Evolutionary conservation across 1,140 invertebrate genomes (phyloP).

Genomic region (Musca domestica): DNA sequence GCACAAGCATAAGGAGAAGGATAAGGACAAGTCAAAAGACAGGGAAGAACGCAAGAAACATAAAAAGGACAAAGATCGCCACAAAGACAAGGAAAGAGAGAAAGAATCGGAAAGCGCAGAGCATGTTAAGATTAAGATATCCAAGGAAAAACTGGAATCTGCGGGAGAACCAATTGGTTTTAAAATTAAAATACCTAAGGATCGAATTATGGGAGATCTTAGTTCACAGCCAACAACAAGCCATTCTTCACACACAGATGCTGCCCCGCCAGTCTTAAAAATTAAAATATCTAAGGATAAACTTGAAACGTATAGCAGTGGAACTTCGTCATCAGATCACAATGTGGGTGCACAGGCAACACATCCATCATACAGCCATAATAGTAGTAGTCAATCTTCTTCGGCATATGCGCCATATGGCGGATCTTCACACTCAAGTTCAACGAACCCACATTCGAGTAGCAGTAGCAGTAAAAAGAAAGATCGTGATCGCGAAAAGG

Average conservation of each 20-base stretch:
- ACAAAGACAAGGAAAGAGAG: constrained; percentile 43
- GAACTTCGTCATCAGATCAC: constrained; percentile 10
- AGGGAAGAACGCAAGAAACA: constrained; percentile 63
- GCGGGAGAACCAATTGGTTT: constrained; percentile 49
- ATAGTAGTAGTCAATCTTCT: constrained; percentile 24
- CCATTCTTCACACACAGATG: constrained; percentile 26
- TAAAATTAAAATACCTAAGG: constrained; percentile 67
- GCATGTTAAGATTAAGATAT: constrained; percentile 64
- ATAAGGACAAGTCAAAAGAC: constrained; percentile 63
- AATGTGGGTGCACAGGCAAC: not conserved
- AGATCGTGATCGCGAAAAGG: constrained; percentile 56
- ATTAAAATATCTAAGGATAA: constrained; percentile 61
- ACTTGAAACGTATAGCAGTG: constrained; percentile 38
- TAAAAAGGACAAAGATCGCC: constrained; percentile 63
- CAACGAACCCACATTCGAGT: constrained; percentile 9
- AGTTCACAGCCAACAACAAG: constrained; percentile 16
- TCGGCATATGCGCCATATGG: constrained; percentile 33
- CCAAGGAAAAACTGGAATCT: constrained; percentile 59
- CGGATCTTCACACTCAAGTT: constrained; percentile 39
- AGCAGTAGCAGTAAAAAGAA: constrained; percentile 57
- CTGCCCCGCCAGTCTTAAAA: constrained; percentile 54
- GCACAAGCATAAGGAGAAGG: constrained; percentile 66
- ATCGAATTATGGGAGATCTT: constrained; percentile 57
- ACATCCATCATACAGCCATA: constrained; percentile 26
- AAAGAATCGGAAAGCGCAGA: constrained; percentile 27